phyloP scores from a whole-genome alignment of 2,888 invertebrate genomes.

The Pyrgus malvae region DNA sequence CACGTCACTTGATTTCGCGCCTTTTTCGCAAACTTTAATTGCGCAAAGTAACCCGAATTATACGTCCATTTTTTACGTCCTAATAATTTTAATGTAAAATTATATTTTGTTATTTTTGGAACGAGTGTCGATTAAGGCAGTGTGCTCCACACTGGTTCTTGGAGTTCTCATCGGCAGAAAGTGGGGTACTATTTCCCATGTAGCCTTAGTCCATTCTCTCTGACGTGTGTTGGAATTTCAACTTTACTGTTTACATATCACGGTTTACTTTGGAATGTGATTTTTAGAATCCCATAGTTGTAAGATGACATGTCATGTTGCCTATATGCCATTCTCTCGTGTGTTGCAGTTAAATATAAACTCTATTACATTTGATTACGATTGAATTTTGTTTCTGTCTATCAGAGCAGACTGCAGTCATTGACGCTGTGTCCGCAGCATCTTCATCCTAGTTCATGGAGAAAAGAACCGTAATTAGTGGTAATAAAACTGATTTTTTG shows the following conservation, averaged over 20 bases:
- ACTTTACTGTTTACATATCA: not conserved
- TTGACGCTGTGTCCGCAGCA: conserved; percentile 32
- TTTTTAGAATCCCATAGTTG: conserved; percentile 4
- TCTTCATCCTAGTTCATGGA: conserved; percentile 27
- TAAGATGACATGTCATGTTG: conserved; percentile 6
- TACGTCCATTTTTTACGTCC: conserved; percentile 17
- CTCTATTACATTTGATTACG: conserved; percentile 1
- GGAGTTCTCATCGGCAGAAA: conserved; percentile 52
- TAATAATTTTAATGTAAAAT: not conserved
- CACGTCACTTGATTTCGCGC: conserved; percentile 20
- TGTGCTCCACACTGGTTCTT: conserved; percentile 24
- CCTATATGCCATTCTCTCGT: conserved; percentile 24
- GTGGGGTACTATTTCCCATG: conserved; percentile 57
- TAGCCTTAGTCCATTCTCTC: conserved; percentile 28
- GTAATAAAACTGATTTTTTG: conserved; percentile 30
- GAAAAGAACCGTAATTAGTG: conserved; percentile 34
- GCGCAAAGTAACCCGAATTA: not conserved
- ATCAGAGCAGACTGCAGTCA: conserved; percentile 6
- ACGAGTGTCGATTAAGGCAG: conserved; percentile 20
- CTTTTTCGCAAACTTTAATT: conserved; percentile 5
- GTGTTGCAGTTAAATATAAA: not conserved
- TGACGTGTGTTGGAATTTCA: not conserved
- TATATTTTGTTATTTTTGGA: not conserved
- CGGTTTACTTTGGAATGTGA: conserved; percentile 3
- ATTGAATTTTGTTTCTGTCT: conserved; percentile 29